Conservation (phyloP, 2,113 vertebrate species). For the Orcinus orca region DNA sequence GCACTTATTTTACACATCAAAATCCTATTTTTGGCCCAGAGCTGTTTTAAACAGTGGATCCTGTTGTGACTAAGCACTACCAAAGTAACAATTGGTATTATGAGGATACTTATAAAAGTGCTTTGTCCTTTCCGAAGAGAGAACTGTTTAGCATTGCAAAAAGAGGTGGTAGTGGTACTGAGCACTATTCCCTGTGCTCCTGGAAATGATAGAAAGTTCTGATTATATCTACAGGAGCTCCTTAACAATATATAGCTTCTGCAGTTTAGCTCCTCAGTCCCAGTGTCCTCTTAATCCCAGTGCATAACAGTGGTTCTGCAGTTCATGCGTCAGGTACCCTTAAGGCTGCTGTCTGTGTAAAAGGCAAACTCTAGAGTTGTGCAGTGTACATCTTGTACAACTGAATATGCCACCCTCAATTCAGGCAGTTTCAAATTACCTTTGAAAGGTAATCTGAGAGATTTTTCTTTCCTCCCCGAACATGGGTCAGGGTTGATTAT, state of each 20-base stretch:
- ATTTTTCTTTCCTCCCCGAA: background rate
- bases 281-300: background rate
- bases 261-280: background rate
- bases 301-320: background rate
- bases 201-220: background rate
- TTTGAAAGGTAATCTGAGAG: background rate
- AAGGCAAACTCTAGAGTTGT: background rate
- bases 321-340: background rate
- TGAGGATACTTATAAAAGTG: constrained; percentile 23
- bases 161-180: background rate
- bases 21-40: background rate
- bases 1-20: background rate
- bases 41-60: constrained; percentile 50
- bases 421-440: background rate
- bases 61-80: constrained; percentile 41
- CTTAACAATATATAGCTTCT: background rate
- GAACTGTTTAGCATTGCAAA: constrained; percentile 18
- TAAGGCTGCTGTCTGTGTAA: background rate
- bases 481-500: background rate
- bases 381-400: background rate
- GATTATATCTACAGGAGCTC: background rate
- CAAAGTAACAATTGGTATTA: constrained; percentile 30
- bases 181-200: background rate
- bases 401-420: background rate
- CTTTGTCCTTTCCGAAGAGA: constrained; percentile 39